A percentile compares a stretch with the other conserved stretches of the same genome.
Conservation (phyloP, 2,113 vertebrate genomes). For the Dipodomys spectabilis region DNA sequence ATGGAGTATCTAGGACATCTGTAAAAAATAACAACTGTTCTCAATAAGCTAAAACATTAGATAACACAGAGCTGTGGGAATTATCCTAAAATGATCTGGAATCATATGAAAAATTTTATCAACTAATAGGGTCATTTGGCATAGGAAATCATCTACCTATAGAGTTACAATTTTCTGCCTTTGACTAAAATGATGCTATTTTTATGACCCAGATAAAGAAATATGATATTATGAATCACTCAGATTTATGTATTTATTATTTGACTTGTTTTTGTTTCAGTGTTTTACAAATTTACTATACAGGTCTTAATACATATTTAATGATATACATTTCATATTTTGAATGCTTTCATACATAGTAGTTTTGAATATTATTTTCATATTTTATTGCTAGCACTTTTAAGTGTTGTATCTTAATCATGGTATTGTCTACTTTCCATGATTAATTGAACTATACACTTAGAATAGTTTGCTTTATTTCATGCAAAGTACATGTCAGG, state of each 20-base stretch:
- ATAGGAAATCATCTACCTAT: not conserved
- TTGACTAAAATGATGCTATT: not conserved
- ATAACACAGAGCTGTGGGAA: not conserved
- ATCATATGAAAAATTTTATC: not conserved
- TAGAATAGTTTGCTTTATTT: not conserved
- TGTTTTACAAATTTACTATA: not conserved
- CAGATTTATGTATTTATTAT: not conserved
- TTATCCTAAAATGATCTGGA: not conserved
- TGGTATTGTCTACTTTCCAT: not conserved
- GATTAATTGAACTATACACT: not conserved
- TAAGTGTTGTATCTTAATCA: not conserved
- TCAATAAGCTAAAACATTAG: not conserved
- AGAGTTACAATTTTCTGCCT: not conserved
- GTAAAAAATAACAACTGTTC: not conserved
- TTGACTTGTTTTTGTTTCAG: not conserved
- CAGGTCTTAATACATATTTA: not conserved
- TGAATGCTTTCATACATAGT: not conserved
- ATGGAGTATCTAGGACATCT: not conserved
- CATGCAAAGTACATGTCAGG: not conserved
- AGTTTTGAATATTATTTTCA: not conserved
- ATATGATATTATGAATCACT: not conserved
- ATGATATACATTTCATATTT: not conserved
- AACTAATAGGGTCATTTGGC: not conserved
- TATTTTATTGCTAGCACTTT: not conserved
- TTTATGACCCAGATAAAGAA: not conserved